Evolutionary conservation across 2,113 vertebrate species (phyloP), one percentile per base, ranked within the genome.

Genomic region (Campylorhamphus procurvoides): DNA sequence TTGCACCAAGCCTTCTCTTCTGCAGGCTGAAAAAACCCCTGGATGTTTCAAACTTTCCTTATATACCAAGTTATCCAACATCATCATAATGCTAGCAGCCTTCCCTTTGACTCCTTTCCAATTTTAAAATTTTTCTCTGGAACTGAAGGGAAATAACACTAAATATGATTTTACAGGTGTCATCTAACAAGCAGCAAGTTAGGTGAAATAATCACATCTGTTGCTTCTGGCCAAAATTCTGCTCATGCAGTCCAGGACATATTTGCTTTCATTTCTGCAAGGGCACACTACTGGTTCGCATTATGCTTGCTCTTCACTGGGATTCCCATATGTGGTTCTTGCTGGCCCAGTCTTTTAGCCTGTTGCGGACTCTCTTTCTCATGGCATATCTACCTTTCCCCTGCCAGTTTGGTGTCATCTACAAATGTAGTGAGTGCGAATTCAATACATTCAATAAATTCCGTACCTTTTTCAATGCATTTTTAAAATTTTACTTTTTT

Each of bases 251-350:
- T 15, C 47, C 35, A 76, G 25, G 12, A 76, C 4, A 47, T 10
- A 10, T 75, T 56, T 84, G 25, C 29, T 31, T 56, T 71, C 31
- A 10, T 19, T 42, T 31, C 22, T 84, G 27, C 42, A 55, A 42
- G 25, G 31, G 16, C 31, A 39, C 31, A 25, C 29, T 27, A 25
- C 29, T 27, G 23, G 16, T 39, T 76, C 19, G 31, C 25, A 12
- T 31, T 67, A 46, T 25, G 14, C 29, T 62, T 55, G 18, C 7
- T 53, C 14, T 62, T 29, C 49, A 55, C 7, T 33, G 25, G 24
- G 9, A 35, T 27, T 29, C 14, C 42, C 12, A 4, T 7, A 44
- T 22, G 16, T 0, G 2, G n/a, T 53, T 69, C n/a, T 50, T 33
- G 18, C 31, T 63, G n/a, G 35, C 15, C 22, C 62, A 47, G 16